Percentiles rank a stretch among this genome's conserved stretches.
Evolutionary conservation across 92 coral and sea anemone genomes (phyloP).

Genomic region (Umimayanthus chanpuru): DNA sequence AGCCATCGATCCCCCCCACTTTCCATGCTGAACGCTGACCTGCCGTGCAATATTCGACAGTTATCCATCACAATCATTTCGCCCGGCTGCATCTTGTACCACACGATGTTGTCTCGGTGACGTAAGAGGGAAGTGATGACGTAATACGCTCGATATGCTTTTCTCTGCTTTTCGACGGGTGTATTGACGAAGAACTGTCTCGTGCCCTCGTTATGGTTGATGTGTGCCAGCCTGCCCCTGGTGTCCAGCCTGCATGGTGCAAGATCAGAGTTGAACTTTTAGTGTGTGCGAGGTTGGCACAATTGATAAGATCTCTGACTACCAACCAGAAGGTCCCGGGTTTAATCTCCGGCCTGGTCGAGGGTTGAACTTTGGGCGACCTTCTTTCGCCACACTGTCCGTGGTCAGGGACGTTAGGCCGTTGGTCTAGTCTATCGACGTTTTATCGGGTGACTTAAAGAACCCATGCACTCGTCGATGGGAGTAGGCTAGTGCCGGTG

Average conservation of each 20-base stretch:
- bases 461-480: too few relatives aligned
- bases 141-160: conserved; percentile 80
- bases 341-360: too few relatives aligned
- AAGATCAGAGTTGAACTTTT: not conserved
- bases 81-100: conserved; percentile 74
- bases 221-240: conserved; percentile 60
- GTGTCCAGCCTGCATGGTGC: conserved; percentile 58
- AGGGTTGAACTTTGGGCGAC: too few relatives aligned
- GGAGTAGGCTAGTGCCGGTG: too few relatives aligned
- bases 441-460: too few relatives aligned
- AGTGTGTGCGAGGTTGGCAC: too few relatives aligned
- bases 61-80: conserved; percentile 81
- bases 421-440: too few relatives aligned
- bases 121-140: conserved; percentile 64
- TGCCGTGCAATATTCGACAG: conserved; percentile 83
- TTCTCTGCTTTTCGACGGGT: conserved; percentile 60
- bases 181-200: conserved; percentile 66
- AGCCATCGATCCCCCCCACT: conserved; percentile 64
- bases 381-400: too few relatives aligned
- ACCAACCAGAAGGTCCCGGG: too few relatives aligned
- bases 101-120: conserved; percentile 70
- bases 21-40: conserved; percentile 63
- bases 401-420: too few relatives aligned
- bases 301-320: too few relatives aligned
- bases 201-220: conserved; percentile 75